A percentile compares a stretch with the other conserved stretches of the same genome.
Evolutionary conservation across 2,113 vertebrate genomes (phyloP).

Genomic region (Fulmarus glacialis): DNA sequence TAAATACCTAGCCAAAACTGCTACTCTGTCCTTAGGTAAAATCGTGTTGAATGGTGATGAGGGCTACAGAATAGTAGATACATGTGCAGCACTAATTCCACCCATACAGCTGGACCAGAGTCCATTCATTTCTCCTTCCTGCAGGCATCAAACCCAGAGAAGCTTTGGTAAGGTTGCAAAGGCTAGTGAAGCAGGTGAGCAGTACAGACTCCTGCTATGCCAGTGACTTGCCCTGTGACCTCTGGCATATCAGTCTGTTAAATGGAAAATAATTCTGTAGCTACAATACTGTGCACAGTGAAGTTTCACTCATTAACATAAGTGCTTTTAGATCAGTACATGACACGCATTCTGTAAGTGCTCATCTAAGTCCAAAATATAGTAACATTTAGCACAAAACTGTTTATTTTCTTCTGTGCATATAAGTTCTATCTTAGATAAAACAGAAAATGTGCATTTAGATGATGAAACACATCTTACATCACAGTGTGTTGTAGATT

Average conservation of each 20-base stretch:
- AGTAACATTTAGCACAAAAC: neutral
- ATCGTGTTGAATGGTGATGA: neutral
- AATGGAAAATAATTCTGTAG: neutral
- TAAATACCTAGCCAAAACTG: neutral
- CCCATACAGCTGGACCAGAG: neutral
- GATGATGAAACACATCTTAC: neutral
- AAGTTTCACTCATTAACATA: neutral
- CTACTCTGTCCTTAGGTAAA: neutral
- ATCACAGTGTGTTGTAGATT: neutral
- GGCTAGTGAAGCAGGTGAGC: neutral
- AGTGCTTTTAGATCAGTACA: neutral
- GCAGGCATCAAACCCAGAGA: neutral
- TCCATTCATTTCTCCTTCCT: neutral
- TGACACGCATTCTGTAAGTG: neutral
- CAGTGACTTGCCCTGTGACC: neutral
- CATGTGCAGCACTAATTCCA: neutral
- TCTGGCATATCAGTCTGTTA: neutral
- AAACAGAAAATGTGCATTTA: neutral
- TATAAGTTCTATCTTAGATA: neutral
- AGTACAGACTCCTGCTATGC: neutral
- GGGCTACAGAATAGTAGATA: neutral
- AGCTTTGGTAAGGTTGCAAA: neutral
- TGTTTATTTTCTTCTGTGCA: neutral
- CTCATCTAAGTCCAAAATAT: neutral
- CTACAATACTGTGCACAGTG: neutral